phyloP scores from a whole-genome alignment of 2,113 vertebrate genomes.

The Chionomys nivalis region DNA sequence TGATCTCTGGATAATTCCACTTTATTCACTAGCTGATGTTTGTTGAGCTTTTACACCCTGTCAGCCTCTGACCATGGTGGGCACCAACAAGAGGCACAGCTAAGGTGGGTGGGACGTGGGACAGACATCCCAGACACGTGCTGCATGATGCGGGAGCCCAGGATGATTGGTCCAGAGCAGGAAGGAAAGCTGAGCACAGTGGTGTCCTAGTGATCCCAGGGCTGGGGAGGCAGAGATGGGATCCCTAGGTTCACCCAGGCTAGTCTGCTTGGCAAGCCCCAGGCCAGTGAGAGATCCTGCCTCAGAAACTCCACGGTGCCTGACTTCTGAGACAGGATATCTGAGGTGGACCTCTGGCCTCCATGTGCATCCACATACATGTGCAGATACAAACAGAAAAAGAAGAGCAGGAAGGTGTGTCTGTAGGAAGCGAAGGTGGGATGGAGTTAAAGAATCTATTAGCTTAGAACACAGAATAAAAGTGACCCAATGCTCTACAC shows the following conservation, averaged over 20 bases:
- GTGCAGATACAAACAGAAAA: not conserved
- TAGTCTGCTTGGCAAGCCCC: too few relatives aligned
- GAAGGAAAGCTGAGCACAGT: not conserved
- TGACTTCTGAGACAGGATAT: not conserved
- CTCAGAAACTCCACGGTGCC: not conserved
- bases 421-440: not conserved
- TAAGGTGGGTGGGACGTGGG: fast-evolving
- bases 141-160: not conserved
- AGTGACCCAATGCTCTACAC: not conserved
- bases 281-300: not conserved
- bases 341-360: not conserved
- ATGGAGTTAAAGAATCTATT: not conserved
- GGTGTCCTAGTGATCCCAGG: not conserved
- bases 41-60: not conserved
- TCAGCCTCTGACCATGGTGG: not conserved
- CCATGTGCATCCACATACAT: not conserved
- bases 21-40: not conserved
- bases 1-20: conserved; percentile 20
- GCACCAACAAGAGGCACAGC: not conserved
- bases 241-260: not conserved
- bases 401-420: not conserved
- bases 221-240: not conserved
- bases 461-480: not conserved
- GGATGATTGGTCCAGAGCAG: not conserved
- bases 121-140: not conserved